Evolutionary conservation across 2,888 invertebrate species (phyloP).

Genomic region (Melieria crassipennis): DNA sequence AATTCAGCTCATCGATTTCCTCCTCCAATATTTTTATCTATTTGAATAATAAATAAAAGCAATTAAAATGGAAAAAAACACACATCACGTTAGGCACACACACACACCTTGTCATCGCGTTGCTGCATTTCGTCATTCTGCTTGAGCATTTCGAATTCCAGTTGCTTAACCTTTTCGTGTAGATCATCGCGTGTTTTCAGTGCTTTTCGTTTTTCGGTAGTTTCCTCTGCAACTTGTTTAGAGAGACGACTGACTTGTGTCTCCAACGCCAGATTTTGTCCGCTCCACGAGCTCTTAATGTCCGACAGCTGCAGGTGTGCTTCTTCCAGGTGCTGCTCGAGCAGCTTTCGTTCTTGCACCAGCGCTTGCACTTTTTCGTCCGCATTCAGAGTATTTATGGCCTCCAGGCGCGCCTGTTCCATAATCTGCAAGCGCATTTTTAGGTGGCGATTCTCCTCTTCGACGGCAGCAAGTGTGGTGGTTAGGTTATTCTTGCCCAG

Average conservation of each 20-base stretch:
- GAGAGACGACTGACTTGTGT: constrained; percentile 89
- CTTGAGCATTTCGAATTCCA: constrained; percentile 62
- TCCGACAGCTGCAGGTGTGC: constrained; percentile 87
- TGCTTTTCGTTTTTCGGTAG: constrained; percentile 80
- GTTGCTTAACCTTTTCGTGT: constrained; percentile 70
- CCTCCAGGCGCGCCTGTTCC: constrained; percentile 61
- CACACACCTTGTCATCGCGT: constrained; percentile 60
- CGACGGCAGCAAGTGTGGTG: constrained; percentile 76
- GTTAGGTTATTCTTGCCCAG: constrained; percentile 76
- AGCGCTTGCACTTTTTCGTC: constrained; percentile 71
- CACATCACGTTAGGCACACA: background rate
- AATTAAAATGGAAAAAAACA: background rate
- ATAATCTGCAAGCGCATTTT: constrained; percentile 65
- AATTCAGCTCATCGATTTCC: constrained; percentile 78
- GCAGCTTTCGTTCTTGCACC: constrained; percentile 72
- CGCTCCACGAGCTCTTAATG: constrained; percentile 92
- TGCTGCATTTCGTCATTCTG: constrained; percentile 57
- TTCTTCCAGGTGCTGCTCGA: constrained; percentile 84
- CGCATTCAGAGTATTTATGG: constrained; percentile 51
- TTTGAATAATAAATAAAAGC: constrained; percentile 9
- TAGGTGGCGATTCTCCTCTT: constrained; percentile 80
- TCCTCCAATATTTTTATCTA: constrained; percentile 73
- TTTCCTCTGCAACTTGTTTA: constrained; percentile 85
- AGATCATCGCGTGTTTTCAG: constrained; percentile 75
- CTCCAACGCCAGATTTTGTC: constrained; percentile 86